Percentiles rank a stretch among this genome's conserved stretches.
Conservation (phyloP, 2,113 vertebrate genomes). For the Rhinopithecus roxellana region DNA sequence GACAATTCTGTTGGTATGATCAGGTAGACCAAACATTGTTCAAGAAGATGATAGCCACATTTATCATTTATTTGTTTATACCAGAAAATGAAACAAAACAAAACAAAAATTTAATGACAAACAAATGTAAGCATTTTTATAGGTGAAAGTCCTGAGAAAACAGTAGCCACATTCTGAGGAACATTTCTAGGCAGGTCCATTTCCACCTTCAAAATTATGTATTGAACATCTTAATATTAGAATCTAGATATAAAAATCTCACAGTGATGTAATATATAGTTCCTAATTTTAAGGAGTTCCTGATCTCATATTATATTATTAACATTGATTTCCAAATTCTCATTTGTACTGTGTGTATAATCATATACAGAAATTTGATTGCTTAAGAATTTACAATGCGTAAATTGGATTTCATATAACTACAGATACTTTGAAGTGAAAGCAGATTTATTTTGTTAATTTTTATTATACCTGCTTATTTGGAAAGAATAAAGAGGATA, state of each 20-base stretch:
- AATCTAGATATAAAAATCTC: background rate
- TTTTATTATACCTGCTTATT: background rate
- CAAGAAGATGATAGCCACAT: background rate
- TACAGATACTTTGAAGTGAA: background rate
- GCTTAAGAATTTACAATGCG: background rate
- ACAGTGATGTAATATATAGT: background rate
- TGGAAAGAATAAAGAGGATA: background rate
- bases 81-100: slow-evolving; percentile 34
- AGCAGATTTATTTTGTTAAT: background rate
- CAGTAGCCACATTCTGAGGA: background rate
- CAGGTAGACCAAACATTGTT: slow-evolving; percentile 28
- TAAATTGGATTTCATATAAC: background rate
- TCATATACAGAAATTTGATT: background rate
- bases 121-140: background rate
- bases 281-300: background rate
- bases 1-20: slow-evolving; percentile 31
- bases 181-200: background rate
- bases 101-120: slow-evolving; percentile 30
- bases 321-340: background rate
- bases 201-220: background rate
- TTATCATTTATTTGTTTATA: slow-evolving; percentile 41
- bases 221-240: background rate
- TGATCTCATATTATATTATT: background rate
- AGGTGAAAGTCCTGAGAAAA: background rate
- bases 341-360: background rate